Evolutionary conservation across 2,797 vertebrate genomes (phyloP), one percentile per base, ranked within the genome.

Genomic region (Danio tinwini): DNA sequence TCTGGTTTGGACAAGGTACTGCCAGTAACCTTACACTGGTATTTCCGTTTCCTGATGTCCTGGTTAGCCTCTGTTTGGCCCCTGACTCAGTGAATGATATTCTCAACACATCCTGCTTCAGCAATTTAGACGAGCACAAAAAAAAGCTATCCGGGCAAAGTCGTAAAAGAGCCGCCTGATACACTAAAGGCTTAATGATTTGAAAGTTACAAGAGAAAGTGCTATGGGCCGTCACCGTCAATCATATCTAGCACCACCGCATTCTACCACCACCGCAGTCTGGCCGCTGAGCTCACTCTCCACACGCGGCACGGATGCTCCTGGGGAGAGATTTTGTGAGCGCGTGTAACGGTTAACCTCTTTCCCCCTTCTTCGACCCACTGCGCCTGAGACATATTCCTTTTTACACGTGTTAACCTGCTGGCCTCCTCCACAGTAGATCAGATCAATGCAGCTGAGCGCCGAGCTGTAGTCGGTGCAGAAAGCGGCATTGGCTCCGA

Each of bases 131-230:
- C 11, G 11, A 47, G 8, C 55, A 62, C 29, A 12, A 62, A 68
- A 73, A 47, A 77, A 79, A 70, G 40, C 53, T 85, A 86, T 87
- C 86, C 84, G 84, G 78, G 87, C 88, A 87, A 87, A 88, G 87
- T 88, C 59, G 86, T 94, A 91, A 91, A 93, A 91, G 80, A 89
- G 90, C 90, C 86, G 88, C 88, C 91, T 91, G 88, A 87, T 85
- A 85, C 83, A 92, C 87, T 91, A 92, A 92, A 93, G 89, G 91
- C 92, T 93, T 93, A 93, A 94, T 93, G 91, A 94, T 93, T 94
- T 93, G 85, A 91, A 92, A 92, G 92, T 93, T 93, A 93, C 92
- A 92, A 86, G 91, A 88, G 91, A 90, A 92, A 93, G 91, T 90
- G 90, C 82, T 84, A 76, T 84, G 85, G 86, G 86, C 89, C 88